Evolutionary conservation across 2,888 invertebrate species (phyloP), one percentile per base, ranked within the genome.

Genomic region (Platycheirus albimanus): DNA sequence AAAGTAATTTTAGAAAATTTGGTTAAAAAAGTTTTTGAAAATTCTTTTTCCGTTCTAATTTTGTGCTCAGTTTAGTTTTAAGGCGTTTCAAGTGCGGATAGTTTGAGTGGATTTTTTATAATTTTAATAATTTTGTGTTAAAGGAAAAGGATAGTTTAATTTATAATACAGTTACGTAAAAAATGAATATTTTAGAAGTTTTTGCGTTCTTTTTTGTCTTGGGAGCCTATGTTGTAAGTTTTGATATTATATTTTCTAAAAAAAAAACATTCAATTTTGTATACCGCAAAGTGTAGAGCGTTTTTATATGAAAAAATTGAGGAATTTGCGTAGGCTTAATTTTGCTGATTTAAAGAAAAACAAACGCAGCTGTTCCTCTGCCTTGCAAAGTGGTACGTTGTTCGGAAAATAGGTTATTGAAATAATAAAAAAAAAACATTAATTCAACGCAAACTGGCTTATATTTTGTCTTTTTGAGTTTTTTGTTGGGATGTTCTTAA

Each of bases 221-320:
- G 47, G 66, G 67, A 52, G 43, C 63, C 1, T 64, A 71, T 47
- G 33, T 83, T 30, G 81, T 83, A 61, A 83, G 81, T 81, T n/a
- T 61, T 24, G 24, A 24, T 24, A 24, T 24, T 24, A 4, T 6
- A 24, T 54, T 19, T 11, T 20, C 8, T n/a, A 33, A 30, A 17
- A 33, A 11, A 15, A 17, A 10, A 1, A 24, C 24, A 24, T 24
- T n/a, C n/a, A n/a, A n/a, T n/a, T n/a, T n/a, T n/a, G n/a, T n/a
- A n/a, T n/a, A n/a, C n/a, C n/a, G 24, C 24, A 6, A 4, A 56
- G 20, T 20, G 4, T 41, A 41, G n/a, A n/a, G 4, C 38, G 13
- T 41, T 41, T 3, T n/a, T 13, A 41, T 3, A 41, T n/a, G 3
- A 41, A 41, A 1, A 0, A 41, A 13, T 3, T n/a, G 13, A 41